Base-by-base conservation (phyloP, 2,113 vertebrate genomes). In the Stercorarius parasiticus region DNA sequence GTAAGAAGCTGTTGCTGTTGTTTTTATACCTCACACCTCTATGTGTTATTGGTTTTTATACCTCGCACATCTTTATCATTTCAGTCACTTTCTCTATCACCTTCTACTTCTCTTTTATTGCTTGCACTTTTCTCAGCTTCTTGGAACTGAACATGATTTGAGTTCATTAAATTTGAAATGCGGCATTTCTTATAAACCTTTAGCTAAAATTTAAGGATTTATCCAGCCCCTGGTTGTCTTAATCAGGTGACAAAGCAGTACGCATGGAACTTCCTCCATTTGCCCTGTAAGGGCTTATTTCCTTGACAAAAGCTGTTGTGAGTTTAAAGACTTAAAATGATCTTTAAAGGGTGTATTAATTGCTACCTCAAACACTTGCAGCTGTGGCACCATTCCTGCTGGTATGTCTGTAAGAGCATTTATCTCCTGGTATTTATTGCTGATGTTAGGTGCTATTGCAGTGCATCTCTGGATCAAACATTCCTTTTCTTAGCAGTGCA, bases 171-270 rank as follows among this genome's bases (percentile, higher is more conserved):
- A 53, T 55, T 70, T 78, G 34, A 84, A 84, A 85, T 49, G 36
- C 0, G 8, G 20, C 7, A 22, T 64, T 89, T 78, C 40, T 82
- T 71, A 32, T 0, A 58, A 90, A 64, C 1, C 1, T 87, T 70
- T 58, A 43, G 34, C 12, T 82, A 38, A 67, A 76, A n/a, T 4
- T 19, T 58, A 8, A 0, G 0, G 15, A n/a, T 76, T 55, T 80
- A 42, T 47, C 22, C 53, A 38, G 15, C 76, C 17, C 32, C 25
- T 62, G 47, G 5, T 83, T 89, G 27, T 71, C 25, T 82, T 71
- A 36, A 62, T 58, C 19, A 15, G 32, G 6, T 88, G 45, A 50
- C 32, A 72, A 71, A 82, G 65, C 52, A 62, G 21, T 16, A 11
- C 1, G 9, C 5, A 2, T 7, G 38, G 67, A 22, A 42, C 29